These are phyloP conservation scores for Arge pagana DNA, from an alignment of 2,888 invertebrate species.

Conservation along the genomic window DNA sequence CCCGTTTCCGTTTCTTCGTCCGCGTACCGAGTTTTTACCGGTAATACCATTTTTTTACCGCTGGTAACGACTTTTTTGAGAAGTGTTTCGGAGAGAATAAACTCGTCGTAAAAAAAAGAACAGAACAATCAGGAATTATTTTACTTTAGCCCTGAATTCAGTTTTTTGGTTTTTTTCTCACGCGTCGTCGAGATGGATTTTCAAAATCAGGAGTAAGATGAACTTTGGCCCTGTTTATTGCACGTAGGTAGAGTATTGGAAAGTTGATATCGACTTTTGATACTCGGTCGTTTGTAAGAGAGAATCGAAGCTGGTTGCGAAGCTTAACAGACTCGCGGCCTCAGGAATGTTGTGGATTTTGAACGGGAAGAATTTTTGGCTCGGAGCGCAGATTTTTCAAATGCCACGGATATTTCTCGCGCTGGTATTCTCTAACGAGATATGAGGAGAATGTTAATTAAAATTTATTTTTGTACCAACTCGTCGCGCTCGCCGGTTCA, in stretches of 20 bases:
- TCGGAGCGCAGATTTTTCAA: slow-evolving; percentile 45
- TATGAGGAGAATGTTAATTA: slow-evolving; percentile 53
- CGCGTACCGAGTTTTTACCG: too few relatives aligned
- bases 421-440: slow-evolving; percentile 35
- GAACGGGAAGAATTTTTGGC: slow-evolving; percentile 42
- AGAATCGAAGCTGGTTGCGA: not conserved
- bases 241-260: too few relatives aligned
- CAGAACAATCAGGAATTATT: slow-evolving; percentile 10
- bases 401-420: slow-evolving; percentile 31
- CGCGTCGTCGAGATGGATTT: too few relatives aligned
- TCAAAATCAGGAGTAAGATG: too few relatives aligned
- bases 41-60: too few relatives aligned
- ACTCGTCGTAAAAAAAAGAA: not conserved
- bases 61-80: too few relatives aligned
- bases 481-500: not conserved
- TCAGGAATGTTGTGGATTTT: slow-evolving; percentile 47
- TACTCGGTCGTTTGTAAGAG: too few relatives aligned
- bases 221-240: too few relatives aligned
- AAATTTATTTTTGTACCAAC: slow-evolving; percentile 45
- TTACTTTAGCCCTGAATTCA: slow-evolving; percentile 10
- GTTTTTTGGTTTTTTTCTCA: too few relatives aligned
- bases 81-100: too few relatives aligned
- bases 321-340: slow-evolving; percentile 14
- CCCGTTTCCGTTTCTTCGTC: too few relatives aligned
- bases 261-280: too few relatives aligned